Base-by-base conservation (phyloP, 1,140 invertebrate species). In the Ridgeia piscesae region DNA sequence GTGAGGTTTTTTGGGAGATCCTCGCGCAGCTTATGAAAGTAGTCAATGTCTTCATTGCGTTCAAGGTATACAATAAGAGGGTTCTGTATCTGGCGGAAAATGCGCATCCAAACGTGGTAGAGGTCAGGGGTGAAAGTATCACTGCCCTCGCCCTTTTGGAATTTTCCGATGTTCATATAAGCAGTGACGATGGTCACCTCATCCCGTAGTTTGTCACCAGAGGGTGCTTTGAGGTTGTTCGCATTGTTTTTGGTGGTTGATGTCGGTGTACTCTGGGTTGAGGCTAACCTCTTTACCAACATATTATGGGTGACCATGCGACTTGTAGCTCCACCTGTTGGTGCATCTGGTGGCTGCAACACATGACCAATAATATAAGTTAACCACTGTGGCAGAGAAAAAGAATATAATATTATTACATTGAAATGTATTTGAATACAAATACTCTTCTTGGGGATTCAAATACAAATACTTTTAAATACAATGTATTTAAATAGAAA, bases 111-210 rank as follows among this genome's bases (percentile, higher is more conserved):
- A 8, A 34, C 11, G 17, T 89, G 77, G 35, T 92, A 93, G 34
- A 92, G 34, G 1, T 91, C 92, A 17, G 91, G 91, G 14, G 91
- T 92, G 89, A 88, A 92, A 42, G 88, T 14, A 11, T 9, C 35
- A 33, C 89, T 21, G 0, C 27, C 21, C 1, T 6, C 31, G 17
- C 94, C 94, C 93, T 95, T 95, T 34, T 91, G 92, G 91, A 95
- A 95, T 11, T 89, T 33, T 27, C 94, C 94, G 17, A 95, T 92
- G 91, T 95, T 93, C 48, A 94, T 94, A 91, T 93, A 95, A 14
- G 94, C 94, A 34, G 94, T 94, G 0, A 95, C 93, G 6, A 95
- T 91, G 1, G 95, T 95, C 17, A 95, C 91, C 34, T 90, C 35
- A 34, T 77, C 58, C 58, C 14, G 17, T 77, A 77, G 0, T 77